Percentiles rank a stretch among this genome's conserved stretches.
These are phyloP conservation scores for Melipona bicolor DNA, from an alignment of 2,888 invertebrate genomes.

Conservation along the genomic window DNA sequence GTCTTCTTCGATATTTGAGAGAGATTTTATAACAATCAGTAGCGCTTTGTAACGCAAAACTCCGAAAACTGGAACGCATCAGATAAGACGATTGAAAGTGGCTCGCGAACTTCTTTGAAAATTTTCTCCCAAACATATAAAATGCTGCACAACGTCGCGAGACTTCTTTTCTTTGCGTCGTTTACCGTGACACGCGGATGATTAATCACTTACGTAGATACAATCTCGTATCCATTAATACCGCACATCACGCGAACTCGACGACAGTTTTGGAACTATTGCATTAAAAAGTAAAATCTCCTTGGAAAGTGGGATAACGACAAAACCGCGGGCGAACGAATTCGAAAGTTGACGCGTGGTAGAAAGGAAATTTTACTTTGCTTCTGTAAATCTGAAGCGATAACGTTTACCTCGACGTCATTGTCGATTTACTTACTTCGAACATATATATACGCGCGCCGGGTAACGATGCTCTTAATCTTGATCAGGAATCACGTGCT, in stretches of 20 bases:
- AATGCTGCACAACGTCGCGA: not conserved
- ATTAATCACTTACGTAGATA: not conserved
- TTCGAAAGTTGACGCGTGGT: not conserved
- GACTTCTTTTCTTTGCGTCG: not conserved
- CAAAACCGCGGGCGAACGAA: too few relatives aligned
- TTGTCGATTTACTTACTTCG: not conserved
- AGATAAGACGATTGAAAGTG: not conserved
- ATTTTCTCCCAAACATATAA: not conserved
- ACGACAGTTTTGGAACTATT: not conserved
- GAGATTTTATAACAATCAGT: not conserved
- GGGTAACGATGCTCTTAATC: slow-evolving; percentile 5
- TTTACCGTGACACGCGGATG: not conserved
- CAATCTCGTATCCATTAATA: not conserved
- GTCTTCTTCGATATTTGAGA: not conserved
- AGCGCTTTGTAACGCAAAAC: too few relatives aligned
- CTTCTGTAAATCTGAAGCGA: not conserved
- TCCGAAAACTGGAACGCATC: not conserved
- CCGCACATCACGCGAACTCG: not conserved
- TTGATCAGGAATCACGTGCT: slow-evolving; percentile 3
- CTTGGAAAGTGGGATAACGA: too few relatives aligned
- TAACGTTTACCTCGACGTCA: not conserved
- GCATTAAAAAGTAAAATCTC: not conserved
- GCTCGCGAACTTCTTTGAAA: not conserved
- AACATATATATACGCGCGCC: not conserved
- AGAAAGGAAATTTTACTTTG: not conserved